Conservation (phyloP, 2,797 vertebrate genomes). For the Eurystomus glaucurus region DNA sequence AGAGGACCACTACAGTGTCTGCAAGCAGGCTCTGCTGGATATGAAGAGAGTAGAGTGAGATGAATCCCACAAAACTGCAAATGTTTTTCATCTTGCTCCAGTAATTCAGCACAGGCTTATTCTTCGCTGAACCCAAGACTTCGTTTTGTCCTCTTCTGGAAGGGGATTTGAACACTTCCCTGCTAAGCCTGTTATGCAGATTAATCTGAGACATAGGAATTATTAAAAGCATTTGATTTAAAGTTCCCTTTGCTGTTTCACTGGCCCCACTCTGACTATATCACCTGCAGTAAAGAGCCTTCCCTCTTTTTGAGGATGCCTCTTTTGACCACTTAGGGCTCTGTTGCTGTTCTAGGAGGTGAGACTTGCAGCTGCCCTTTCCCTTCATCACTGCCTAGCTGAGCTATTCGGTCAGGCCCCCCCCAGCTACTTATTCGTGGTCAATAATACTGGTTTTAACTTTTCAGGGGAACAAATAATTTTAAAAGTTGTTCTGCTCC, state of each 20-base stretch:
- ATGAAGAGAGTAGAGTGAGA: background rate
- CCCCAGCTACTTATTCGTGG: background rate
- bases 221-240: background rate
- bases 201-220: background rate
- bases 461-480: background rate
- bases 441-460: background rate
- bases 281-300: background rate
- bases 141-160: constrained; percentile 32
- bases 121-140: constrained; percentile 13
- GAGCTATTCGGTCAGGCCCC: background rate
- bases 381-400: background rate
- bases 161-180: background rate
- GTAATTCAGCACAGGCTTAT: constrained; percentile 40
- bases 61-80: constrained; percentile 38
- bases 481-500: background rate
- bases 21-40: constrained; percentile 25
- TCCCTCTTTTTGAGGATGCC: background rate
- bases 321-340: background rate
- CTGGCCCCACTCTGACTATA: background rate
- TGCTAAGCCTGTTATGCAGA: background rate
- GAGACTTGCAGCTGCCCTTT: background rate
- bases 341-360: background rate
- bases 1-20: background rate
- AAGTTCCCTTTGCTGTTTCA: constrained; percentile 10
- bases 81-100: constrained; percentile 45